Evolutionary conservation across 2,113 vertebrate genomes (phyloP).

Genomic region (Perognathus longimembris): DNA sequence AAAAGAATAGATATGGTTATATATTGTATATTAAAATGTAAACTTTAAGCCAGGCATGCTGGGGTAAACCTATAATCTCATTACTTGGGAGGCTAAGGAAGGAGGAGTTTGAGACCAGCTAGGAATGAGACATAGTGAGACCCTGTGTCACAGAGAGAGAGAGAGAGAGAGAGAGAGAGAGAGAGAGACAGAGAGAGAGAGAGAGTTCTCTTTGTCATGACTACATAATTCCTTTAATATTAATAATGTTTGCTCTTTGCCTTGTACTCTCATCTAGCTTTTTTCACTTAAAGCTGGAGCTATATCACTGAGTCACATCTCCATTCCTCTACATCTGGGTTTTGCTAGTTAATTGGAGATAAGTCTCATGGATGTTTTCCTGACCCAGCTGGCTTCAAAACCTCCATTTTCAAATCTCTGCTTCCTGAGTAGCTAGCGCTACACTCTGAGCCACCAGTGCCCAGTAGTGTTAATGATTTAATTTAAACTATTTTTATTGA

Average conservation of each 20-base stretch:
- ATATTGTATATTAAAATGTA: not conserved
- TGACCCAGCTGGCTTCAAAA: too few species aligned
- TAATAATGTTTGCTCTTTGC: not conserved
- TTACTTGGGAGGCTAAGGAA: not conserved
- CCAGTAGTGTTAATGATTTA: not conserved
- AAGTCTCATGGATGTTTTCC: too few species aligned
- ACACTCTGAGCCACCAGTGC: too few species aligned
- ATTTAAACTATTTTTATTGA: slow-evolving; percentile 37
- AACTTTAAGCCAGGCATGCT: not conserved
- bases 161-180: too few species aligned
- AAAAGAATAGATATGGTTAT: slow-evolving; percentile 16
- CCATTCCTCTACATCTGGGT: too few species aligned
- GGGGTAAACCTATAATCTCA: not conserved
- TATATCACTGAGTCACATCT: too few species aligned
- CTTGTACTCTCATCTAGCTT: too few species aligned
- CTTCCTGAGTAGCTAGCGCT: too few species aligned
- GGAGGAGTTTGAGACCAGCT: not conserved
- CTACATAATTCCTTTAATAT: not conserved
- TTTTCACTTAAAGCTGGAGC: too few species aligned
- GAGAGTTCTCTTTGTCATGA: not conserved
- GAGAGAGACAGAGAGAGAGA: too few species aligned
- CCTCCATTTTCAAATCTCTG: too few species aligned
- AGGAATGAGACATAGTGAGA: not conserved
- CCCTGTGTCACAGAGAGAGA: not conserved
- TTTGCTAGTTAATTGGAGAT: too few species aligned